Evolutionary conservation across 1,140 invertebrate species (phyloP), one percentile per base, ranked within the genome.

Genomic region (Galleria mellonella): DNA sequence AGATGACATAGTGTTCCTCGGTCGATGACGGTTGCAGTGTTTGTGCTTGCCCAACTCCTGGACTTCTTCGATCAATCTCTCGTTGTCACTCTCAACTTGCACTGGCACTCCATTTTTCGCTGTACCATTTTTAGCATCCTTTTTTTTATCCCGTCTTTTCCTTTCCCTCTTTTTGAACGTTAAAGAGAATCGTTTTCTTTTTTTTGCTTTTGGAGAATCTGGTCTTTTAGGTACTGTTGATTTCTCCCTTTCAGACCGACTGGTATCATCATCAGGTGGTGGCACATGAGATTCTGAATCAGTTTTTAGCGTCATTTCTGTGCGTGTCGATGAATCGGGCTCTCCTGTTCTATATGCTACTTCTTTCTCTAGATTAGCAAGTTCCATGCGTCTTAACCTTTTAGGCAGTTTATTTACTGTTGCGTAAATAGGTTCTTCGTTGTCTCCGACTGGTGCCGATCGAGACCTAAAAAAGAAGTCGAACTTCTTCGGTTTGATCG

Each of bases 401-500:
- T 87, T 87, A 9, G 86, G 84, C 29, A 87, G 49, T 62, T 87
- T 87, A 52, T 87, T 86, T 0, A 87, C 86, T 14, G 86, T 87
- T 2, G 86, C 86, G 43, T 87, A 87, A 44, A 87, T 86, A 0
- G 86, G 86, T 46, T 87, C 86, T 31, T 86, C 83, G 32, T 73
- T 71, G 6, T 82, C 73, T 15, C 82, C 86, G 0, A 87, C 84
- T 0, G 86, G 86, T 29, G 83, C 86, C 9, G 86, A 87, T 42
- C 83, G 70, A n/a, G 86, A 87, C 54, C 86, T 56, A 36, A 72
- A 79, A 47, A 87, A 83, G 52, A 87, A 83, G 41, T 84, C 78
- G 46, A 86, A 84, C 48, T 84, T 83, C 44, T 75, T 83, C 6
- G 73, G 76, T 42, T 79, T 75, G 0, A 69, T 68, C 30, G 75